Base-by-base conservation (phyloP, 1,140 invertebrate genomes). In the Oreohelix idahoensis region DNA sequence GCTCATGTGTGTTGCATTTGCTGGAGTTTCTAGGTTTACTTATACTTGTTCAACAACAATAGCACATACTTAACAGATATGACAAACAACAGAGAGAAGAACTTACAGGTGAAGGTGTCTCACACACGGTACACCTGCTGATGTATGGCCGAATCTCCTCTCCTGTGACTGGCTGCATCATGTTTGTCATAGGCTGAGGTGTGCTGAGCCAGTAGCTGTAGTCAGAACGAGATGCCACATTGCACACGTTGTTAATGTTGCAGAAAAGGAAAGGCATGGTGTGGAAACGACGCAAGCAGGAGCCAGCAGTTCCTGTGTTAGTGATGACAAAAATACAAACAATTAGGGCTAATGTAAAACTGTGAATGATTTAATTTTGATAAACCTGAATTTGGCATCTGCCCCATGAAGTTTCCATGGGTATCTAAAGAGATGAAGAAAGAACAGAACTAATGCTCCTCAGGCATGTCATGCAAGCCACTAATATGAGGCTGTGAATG, bases 111-210 rank as follows among this genome's bases (percentile, higher is more conserved):
- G 97, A 95, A 45, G 97, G 96, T 0, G 96, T 96, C 93, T 99
- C 97, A 91, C 98, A 99, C 29, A 99, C 98, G 0, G 96, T 95
- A 93, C 98, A 99, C 88, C 97, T 87, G 84, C 90, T 91, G 83
- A 92, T 91, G 83, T 90, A 92, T 11, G 88, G 85, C 32, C 86
- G 83, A 49, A 92, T 87, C 53, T 85, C 84, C 11, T 84, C 66
- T 0, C 90, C 91, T 38, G 58, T 71, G 36, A 93, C 87, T 0
- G 91, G 90, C 15, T 88, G 83, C 91, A 92, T 92, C 87, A 89
- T 90, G 38, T 89, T 86, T 1, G 91, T 91, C 89, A 93, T 92
- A 26, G 90, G 89, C 82, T 92, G 89, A 15, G 87, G 85, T 8
- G 92, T 93, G 13, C 91, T 90, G 80, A 93, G 84, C 92, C 92